Conservation (phyloP, 2,888 invertebrate genomes). For the Apomyelois bistriatella region DNA sequence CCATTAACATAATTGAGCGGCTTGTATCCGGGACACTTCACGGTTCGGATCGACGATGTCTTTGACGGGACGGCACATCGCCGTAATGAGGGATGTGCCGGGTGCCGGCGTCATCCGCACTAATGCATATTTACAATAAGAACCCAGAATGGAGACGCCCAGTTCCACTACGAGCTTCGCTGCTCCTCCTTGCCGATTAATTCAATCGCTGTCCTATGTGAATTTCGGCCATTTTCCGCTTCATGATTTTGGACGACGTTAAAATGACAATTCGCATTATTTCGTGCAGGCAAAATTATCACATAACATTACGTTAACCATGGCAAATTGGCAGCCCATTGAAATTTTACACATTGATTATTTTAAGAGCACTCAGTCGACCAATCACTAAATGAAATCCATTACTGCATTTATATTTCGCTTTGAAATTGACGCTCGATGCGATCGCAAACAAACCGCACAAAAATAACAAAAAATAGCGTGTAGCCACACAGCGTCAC, state of each 20-base stretch:
- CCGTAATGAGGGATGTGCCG: conserved; percentile 60
- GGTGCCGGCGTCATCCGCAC: conserved; percentile 50
- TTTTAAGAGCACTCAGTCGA: conserved; percentile 30
- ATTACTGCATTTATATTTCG: conserved; percentile 39
- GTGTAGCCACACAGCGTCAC: conserved; percentile 39
- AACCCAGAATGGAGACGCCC: conserved; percentile 36
- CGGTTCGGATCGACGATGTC: conserved; percentile 59
- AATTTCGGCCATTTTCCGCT: conserved; percentile 40
- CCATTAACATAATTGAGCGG: conserved; percentile 76
- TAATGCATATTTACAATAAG: conserved; percentile 69
- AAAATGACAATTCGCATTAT: conserved; percentile 2
- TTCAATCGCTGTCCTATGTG: conserved; percentile 32
- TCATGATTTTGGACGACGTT: conserved; percentile 35
- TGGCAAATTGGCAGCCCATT: background rate
- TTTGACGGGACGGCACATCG: conserved; percentile 68
- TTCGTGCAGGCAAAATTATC: too few species aligned
- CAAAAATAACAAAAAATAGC: conserved; percentile 33
- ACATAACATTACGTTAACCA: background rate
- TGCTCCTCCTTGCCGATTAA: conserved; percentile 48
- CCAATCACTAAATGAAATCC: conserved; percentile 39
- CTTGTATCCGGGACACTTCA: conserved; percentile 67
- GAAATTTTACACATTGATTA: conserved; percentile 23
- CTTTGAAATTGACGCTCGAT: conserved; percentile 32
- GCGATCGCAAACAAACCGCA: conserved; percentile 40
- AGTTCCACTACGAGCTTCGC: conserved; percentile 39